Base-by-base conservation (phyloP, 2,113 vertebrate genomes). In the Stomatorhinus ivindoensis region DNA sequence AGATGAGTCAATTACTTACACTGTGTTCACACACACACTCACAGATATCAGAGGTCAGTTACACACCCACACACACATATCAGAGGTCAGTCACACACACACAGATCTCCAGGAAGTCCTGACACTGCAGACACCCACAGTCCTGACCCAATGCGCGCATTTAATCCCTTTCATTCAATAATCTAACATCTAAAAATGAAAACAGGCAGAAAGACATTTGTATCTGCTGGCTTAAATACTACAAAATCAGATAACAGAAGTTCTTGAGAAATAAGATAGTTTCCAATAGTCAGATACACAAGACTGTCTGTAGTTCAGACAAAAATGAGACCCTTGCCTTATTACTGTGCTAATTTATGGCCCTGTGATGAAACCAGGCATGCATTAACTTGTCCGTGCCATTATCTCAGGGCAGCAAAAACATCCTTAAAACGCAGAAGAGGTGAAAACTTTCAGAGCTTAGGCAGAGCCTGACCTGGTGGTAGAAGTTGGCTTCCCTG, bases 131-230 rank as follows among this genome's bases (percentile, higher is more conserved):
- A 76, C 31, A 76, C 69, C 13, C 85, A 27, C 51, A 58, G 7
- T 5, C 13, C n/a, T 24, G 19, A 47, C 51, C 88, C 35, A 61
- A 61, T 4, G 21, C 1, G 1, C 21, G 8, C 4, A 46, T 85
- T 31, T 84, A 61, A 48, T 89, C 88, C 53, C 4, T 27, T 82
- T 89, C 88, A 89, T 89, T 89, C 88, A 89, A 31, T 31, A 89
- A 51, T 42, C 39, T 21, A 84, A 61, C 88, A 89, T 53, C 88
- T 89, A 80, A 89, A 27, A 89, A 84, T 84, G 50, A 84, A 83
- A 47, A 21, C 31, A 58, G 47, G 15, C 47, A 24, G 31, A 58
- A 6, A 88, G 31, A 46, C 48, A 84, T 58, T 15, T 21, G 39
- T 13, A 46, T 84, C 88, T 58, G 19, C 51, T 51, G 39, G 27